Evolutionary conservation across 2,113 vertebrate genomes (phyloP).

Genomic region (Chitala chitala): DNA sequence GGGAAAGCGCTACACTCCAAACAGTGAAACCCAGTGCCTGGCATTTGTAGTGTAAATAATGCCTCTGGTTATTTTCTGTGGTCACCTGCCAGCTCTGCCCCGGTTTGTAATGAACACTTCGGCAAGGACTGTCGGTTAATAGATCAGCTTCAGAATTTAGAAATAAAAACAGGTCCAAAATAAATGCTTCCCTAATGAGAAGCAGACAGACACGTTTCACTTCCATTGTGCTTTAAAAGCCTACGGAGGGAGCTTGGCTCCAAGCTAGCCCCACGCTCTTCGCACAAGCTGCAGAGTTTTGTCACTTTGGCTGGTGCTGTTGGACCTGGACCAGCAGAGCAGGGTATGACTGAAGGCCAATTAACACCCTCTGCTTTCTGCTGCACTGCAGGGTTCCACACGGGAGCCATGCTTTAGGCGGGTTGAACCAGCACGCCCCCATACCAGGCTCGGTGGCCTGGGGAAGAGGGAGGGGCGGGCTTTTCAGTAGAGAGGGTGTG

Average conservation of each 20-base stretch:
- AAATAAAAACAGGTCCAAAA: slow-evolving; percentile 21
- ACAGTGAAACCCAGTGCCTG: not conserved
- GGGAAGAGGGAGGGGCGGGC: not conserved
- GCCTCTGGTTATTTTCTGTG: not conserved
- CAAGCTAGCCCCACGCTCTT: slow-evolving; percentile 8
- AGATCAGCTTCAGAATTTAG: slow-evolving; percentile 16
- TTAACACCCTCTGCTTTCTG: slow-evolving; percentile 48
- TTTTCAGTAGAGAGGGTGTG: no score
- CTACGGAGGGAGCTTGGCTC: slow-evolving; percentile 18
- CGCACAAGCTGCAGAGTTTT: slow-evolving; percentile 20
- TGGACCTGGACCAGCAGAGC: slow-evolving; percentile 39
- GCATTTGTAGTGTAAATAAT: not conserved
- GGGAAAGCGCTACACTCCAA: not conserved
- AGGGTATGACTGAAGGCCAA: slow-evolving; percentile 45
- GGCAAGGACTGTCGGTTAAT: not conserved
- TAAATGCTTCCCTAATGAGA: slow-evolving; percentile 25
- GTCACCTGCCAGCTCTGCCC: not conserved
- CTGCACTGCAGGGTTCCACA: slow-evolving; percentile 40
- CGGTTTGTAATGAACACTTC: not conserved
- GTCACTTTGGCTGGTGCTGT: slow-evolving; percentile 28
- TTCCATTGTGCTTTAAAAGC: slow-evolving; percentile 23
- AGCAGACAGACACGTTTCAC: slow-evolving; percentile 13
- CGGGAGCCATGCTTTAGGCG: slow-evolving; percentile 32
- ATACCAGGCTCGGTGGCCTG: slow-evolving; percentile 30
- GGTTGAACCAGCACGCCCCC: slow-evolving; percentile 33